Base-by-base conservation (phyloP, 2,888 invertebrate species). In the Bhutanitis thaidina region DNA sequence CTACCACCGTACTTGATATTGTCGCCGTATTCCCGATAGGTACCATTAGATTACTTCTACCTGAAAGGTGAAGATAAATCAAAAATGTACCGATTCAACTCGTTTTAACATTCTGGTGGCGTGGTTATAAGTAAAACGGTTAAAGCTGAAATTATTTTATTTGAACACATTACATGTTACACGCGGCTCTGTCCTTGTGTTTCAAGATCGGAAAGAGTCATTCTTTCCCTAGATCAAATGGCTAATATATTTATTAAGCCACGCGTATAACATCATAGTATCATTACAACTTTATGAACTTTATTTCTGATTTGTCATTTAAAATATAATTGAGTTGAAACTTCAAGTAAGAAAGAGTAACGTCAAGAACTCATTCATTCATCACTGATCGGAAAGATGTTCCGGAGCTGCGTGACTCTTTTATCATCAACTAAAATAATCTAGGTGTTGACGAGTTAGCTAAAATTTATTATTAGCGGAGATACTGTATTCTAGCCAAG, bases 211-310 rank as follows among this genome's bases (percentile, higher is more conserved):
- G 34, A 34, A 15, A 50, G 34, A 44, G 39, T 39, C 35, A 44
- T 44, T 44, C 15, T 50, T 50, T 39, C 15, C 36, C 12, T 36
- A 20, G 12, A 43, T 49, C 37, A n/a, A n/a, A n/a, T n/a, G n/a
- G n/a, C n/a, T n/a, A 37, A 49, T 49, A 49, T 36, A 35, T 40
- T 40, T 47, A 32, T n/a, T n/a, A n/a, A n/a, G n/a, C n/a, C n/a
- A n/a, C n/a, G n/a, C n/a, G n/a, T n/a, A n/a, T n/a, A n/a, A n/a
- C n/a, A n/a, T n/a, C n/a, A n/a, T n/a, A n/a, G n/a, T n/a, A n/a
- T n/a, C n/a, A 27, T 10, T 7, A 27, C 27, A 27, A 38, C 16
- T 27, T 38, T 38, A 16, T 20, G 9, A 20, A 12, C 3, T 30
- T 30, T 45, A 37, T 38, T 37, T 15, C 12, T 37, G 37, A 29